Conservation (phyloP, 2,113 vertebrate species). For the Trematocara marginatum region DNA sequence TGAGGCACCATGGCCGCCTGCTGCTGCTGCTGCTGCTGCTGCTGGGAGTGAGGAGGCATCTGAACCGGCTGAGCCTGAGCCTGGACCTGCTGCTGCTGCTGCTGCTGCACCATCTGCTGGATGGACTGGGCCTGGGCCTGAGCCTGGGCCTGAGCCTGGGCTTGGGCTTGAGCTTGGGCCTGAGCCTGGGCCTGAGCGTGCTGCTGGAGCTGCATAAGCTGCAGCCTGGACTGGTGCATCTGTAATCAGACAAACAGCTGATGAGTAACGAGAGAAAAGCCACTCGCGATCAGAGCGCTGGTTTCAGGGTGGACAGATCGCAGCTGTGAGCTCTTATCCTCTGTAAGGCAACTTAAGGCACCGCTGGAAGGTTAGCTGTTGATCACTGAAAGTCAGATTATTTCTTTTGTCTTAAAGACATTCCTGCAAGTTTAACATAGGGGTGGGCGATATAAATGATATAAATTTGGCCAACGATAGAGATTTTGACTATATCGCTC, state of each 20-base stretch:
- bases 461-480: too few species aligned
- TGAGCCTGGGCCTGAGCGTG: constrained; percentile 72
- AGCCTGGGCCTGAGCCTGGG: constrained; percentile 72
- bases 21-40: constrained; percentile 62
- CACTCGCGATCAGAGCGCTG: neutral
- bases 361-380: neutral
- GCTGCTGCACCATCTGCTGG: constrained; percentile 72
- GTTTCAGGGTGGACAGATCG: neutral
- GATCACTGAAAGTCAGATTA: neutral
- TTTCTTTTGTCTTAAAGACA: neutral
- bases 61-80: constrained; percentile 73
- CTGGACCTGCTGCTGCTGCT: constrained; percentile 73
- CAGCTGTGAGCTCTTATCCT: neutral
- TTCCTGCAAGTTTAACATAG: neutral
- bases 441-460: too few species aligned
- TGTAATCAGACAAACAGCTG: constrained; percentile 35
- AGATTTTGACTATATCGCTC: too few species aligned
- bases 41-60: constrained; percentile 68
- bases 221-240: constrained; percentile 68
- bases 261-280: neutral
- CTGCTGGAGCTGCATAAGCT: constrained; percentile 73
- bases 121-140: constrained; percentile 77
- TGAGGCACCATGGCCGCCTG: constrained; percentile 63
- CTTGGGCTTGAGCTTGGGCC: constrained; percentile 58
- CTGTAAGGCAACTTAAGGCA: neutral